Conservation (phyloP, 2,113 vertebrate genomes). For the Meles meles region DNA sequence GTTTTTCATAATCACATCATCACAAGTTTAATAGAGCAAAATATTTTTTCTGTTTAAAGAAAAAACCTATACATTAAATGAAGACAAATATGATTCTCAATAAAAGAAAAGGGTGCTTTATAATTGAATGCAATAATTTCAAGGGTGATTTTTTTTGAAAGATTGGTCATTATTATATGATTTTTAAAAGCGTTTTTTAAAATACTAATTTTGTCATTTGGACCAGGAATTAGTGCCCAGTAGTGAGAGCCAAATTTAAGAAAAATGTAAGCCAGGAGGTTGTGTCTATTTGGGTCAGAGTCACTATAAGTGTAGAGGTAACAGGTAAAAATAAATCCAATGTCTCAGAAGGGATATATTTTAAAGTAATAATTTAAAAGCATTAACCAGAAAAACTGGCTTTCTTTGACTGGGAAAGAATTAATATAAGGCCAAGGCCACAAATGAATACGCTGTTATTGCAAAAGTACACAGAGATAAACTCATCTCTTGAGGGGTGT, state of each 20-base stretch:
- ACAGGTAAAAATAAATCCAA: constrained; percentile 27
- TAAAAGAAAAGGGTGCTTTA: not conserved
- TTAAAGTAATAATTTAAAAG: constrained; percentile 58
- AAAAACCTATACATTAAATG: not conserved
- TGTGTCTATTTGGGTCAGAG: not conserved
- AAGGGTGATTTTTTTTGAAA: not conserved
- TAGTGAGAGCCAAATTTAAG: not conserved
- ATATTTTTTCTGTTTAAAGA: not conserved
- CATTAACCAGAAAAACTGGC: constrained; percentile 15
- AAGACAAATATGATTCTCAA: not conserved
- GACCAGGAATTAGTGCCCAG: not conserved
- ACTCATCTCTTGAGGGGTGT: constrained; percentile 63
- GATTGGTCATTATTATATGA: not conserved
- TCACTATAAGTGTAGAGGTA: constrained; percentile 2
- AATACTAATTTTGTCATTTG: not conserved
- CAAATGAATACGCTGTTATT: constrained; percentile 63
- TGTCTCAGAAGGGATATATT: not conserved
- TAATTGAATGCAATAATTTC: not conserved
- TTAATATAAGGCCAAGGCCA: constrained; percentile 40
- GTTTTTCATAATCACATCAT: not conserved
- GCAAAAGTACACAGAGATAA: constrained; percentile 71
- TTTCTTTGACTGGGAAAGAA: constrained; percentile 42
- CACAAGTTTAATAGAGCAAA: not conserved
- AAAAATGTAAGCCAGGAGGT: not conserved
- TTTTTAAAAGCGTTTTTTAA: not conserved